These are phyloP conservation scores for Muricea muricata DNA, from an alignment of 92 coral and sea anemone genomes.

Conservation along the genomic window DNA sequence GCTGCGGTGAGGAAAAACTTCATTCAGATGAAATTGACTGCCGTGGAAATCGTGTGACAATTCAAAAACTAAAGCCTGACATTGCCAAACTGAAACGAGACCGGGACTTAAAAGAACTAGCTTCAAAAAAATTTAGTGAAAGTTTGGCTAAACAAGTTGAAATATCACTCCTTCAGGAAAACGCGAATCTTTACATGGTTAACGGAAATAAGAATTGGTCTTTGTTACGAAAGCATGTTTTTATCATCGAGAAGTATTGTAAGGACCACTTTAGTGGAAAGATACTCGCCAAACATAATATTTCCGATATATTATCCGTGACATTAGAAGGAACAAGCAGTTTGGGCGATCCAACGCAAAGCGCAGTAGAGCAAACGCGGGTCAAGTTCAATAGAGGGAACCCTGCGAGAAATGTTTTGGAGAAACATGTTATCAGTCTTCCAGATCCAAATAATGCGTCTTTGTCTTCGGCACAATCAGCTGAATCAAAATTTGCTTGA, in stretches of 20 bases:
- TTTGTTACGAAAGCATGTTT: background rate
- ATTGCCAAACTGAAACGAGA: constrained; percentile 57
- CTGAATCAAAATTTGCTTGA: background rate
- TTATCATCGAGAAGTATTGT: background rate
- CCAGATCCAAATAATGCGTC: background rate
- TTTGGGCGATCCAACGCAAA: background rate
- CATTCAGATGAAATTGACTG: constrained; percentile 56
- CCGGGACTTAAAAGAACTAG: constrained; percentile 17
- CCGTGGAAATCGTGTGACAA: constrained; percentile 34
- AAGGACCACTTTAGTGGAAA: background rate
- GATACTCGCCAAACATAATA: constrained; percentile 39
- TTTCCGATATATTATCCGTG: constrained; percentile 18
- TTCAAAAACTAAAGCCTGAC: constrained; percentile 50
- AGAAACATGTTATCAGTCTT: constrained; percentile 46
- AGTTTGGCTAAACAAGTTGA: constrained; percentile 54
- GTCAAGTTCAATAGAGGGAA: constrained; percentile 41
- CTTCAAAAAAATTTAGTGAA: constrained; percentile 25
- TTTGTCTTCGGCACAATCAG: background rate
- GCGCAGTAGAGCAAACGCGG: background rate
- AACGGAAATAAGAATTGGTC: background rate
- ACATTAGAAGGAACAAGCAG: constrained; percentile 38
- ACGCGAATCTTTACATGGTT: constrained; percentile 30
- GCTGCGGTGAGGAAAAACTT: constrained; percentile 58
- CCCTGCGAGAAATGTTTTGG: constrained; percentile 56
- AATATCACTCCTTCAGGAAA: constrained; percentile 43